These are phyloP conservation scores for Bombus polaris DNA, from an alignment of 1,140 invertebrate species.

Conservation along the genomic window DNA sequence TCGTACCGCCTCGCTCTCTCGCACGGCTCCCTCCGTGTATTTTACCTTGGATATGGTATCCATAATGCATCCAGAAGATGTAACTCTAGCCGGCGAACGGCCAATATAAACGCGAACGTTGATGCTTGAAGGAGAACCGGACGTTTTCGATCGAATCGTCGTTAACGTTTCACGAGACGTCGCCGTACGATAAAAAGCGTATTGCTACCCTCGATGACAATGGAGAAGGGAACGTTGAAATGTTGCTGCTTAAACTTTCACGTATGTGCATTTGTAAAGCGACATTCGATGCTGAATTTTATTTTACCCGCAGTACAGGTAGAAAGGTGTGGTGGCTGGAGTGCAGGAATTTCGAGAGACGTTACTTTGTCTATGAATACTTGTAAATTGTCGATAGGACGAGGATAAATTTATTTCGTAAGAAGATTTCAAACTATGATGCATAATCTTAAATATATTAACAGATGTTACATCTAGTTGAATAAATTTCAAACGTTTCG, in stretches of 20 bases:
- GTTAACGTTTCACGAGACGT: constrained; percentile 37
- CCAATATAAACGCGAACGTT: constrained; percentile 45
- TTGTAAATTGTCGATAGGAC: not conserved
- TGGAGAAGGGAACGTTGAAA: not conserved
- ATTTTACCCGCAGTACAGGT: not conserved
- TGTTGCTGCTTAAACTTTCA: not conserved
- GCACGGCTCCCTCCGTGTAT: constrained; percentile 51
- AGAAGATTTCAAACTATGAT: no score
- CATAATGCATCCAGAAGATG: constrained; percentile 57
- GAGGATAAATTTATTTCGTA: not conserved
- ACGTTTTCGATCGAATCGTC: constrained; percentile 15
- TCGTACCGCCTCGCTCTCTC: constrained; percentile 44
- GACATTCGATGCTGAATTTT: not conserved
- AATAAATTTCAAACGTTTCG: no score
- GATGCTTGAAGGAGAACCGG: constrained; percentile 22
- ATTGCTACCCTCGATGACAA: not conserved
- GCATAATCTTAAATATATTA: no score
- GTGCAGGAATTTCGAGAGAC: not conserved
- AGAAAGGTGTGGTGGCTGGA: not conserved
- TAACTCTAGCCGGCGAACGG: constrained; percentile 37
- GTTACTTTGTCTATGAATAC: not conserved
- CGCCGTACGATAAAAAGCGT: not conserved
- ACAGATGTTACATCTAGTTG: no score
- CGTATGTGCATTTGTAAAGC: not conserved
- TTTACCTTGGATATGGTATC: constrained; percentile 60